These are phyloP conservation scores for Acipenser oxyrinchus DNA, from an alignment of 2,797 vertebrate species.

Conservation along the genomic window DNA sequence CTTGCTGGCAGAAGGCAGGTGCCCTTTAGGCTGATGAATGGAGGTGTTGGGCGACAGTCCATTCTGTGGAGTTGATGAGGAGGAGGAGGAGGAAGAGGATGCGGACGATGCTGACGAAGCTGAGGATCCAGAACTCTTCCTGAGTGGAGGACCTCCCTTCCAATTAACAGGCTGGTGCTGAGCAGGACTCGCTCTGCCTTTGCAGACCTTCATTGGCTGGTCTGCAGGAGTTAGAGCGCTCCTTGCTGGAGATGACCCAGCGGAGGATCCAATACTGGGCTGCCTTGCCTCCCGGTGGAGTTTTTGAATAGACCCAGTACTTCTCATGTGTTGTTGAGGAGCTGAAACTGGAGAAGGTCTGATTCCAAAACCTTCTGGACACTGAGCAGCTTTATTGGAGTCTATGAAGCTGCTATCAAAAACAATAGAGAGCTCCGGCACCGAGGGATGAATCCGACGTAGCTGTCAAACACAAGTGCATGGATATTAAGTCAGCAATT, in stretches of 20 bases:
- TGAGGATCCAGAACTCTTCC: conserved; percentile 36
- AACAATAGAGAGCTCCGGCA: conserved; percentile 89
- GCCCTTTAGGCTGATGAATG: conserved; percentile 33
- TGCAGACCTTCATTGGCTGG: conserved; percentile 32
- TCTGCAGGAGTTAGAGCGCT: conserved; percentile 35
- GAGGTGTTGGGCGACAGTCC: conserved; percentile 43
- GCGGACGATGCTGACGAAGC: conserved; percentile 31
- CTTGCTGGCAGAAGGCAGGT: conserved; percentile 28
- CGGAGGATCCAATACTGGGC: conserved; percentile 14
- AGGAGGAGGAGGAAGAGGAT: conserved; percentile 37
- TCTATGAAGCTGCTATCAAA: conserved; percentile 69
- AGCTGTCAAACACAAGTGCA: conserved; percentile 48
- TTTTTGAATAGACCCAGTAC: conserved; percentile 21
- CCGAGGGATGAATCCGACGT: conserved; percentile 74
- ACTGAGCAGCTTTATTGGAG: conserved; percentile 28
- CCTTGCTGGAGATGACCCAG: conserved; percentile 33
- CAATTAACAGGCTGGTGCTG: conserved; percentile 34
- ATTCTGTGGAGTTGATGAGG: conserved; percentile 43
- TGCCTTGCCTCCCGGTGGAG: conserved; percentile 26
- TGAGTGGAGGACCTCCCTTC: conserved; percentile 32
- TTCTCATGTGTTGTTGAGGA: conserved; percentile 28
- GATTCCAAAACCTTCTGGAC: conserved; percentile 23
- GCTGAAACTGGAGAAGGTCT: conserved; percentile 28
- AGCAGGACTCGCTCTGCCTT: conserved; percentile 33
- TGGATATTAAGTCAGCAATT: too few species aligned